Conservation (phyloP, 1,140 invertebrate species). For the Caenorhabditis inopinata region DNA sequence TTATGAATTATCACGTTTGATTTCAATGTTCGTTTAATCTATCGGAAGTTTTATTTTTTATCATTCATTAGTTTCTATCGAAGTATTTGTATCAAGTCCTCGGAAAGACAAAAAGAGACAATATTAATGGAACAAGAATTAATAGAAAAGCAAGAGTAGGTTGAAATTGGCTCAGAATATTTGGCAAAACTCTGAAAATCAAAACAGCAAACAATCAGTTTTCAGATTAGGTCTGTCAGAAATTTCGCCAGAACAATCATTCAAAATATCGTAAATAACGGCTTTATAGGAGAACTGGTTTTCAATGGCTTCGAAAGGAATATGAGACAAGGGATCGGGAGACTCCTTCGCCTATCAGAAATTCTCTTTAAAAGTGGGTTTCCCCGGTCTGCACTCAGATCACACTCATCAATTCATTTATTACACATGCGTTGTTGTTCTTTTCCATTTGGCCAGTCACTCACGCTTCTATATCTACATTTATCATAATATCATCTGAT, state of each 20-base stretch:
- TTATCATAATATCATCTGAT: constrained; percentile 23
- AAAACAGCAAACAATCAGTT: no score
- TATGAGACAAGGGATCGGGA: no score
- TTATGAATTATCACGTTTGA: constrained; percentile 1
- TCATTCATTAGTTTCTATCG: neutral
- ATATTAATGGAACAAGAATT: no score
- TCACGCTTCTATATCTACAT: neutral
- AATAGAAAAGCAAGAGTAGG: no score
- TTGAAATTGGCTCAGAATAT: no score
- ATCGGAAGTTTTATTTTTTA: neutral
- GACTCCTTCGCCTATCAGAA: neutral
- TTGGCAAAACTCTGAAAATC: no score
- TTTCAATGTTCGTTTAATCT: constrained; percentile 11
- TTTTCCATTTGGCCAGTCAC: neutral
- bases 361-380: neutral
- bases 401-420: neutral
- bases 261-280: no score
- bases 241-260: no score
- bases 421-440: neutral
- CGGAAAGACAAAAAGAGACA: no score
- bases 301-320: no score
- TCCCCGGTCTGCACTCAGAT: neutral
- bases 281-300: neutral
- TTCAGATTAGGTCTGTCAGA: no score
- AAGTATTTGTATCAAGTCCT: no score